Conservation (phyloP, 1,140 invertebrate species). For the Mizuhopecten yessoensis region DNA sequence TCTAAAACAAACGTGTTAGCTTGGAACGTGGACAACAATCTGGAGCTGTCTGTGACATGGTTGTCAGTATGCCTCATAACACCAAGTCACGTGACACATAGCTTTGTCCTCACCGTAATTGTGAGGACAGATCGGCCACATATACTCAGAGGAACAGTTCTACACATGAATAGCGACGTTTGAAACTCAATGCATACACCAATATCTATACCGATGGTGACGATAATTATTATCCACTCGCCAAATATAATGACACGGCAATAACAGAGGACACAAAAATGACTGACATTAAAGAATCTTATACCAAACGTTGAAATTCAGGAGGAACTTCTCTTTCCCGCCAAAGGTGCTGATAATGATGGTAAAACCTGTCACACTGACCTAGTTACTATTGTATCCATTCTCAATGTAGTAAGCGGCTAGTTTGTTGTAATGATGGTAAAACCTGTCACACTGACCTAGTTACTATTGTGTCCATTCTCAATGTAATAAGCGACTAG, state of each 20-base stretch:
- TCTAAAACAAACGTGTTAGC: constrained; percentile 1
- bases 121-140: background rate
- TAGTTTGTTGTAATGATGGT: no score
- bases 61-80: background rate
- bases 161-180: background rate
- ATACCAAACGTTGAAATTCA: no score
- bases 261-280: background rate
- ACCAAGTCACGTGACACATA: background rate
- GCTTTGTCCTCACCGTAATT: background rate
- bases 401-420: no score
- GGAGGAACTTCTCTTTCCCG: no score
- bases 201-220: background rate
- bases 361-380: no score
- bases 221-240: background rate
- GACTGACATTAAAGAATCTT: no score
- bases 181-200: background rate
- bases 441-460: no score
- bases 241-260: constrained; percentile 14
- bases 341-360: no score
- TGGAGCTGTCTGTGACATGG: background rate
- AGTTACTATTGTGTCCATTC: no score
- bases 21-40: constrained; percentile 3
- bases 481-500: no score
- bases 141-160: no score
- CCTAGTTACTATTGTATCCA: no score